Evolutionary conservation across 2,888 invertebrate species (phyloP), one percentile per base, ranked within the genome.

Genomic region (Drosophila diplacantha): DNA sequence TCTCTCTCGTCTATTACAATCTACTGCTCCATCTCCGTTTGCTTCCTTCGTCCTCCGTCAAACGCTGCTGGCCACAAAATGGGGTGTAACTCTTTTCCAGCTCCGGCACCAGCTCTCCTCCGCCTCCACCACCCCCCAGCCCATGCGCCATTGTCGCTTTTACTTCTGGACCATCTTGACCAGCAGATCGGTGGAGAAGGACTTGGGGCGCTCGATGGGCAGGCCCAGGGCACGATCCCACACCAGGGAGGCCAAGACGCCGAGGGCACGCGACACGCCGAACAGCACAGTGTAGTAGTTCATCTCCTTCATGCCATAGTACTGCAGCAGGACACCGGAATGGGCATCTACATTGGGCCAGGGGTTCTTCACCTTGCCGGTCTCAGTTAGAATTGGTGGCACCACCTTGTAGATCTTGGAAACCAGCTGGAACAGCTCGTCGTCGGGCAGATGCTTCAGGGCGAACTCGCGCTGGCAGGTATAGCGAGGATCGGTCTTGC

Each of bases 301-400:
- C 94, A 95, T 95, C 89, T 96, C 96, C 84, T 91, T 95, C 91
- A 96, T 91, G 77, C 94, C 95, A 85, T 93, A 96, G 90, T 95
- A 93, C 90, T 94, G 93, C 57, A 95, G 90, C 53, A 95, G 89
- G 22, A 94, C 95, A 73, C 96, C 96, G 68, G 95, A 95, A 89
- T 96, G 96, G 58, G 96, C 95, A 88, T 96, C 96, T 78, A 96
- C 96, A 89, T 96, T 96, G 73, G 96, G 96, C 95, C 95, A 96
- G 67, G 96, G 96, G 90, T 96, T 96, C 91, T 94, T 93, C 16
- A 95, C 95, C 89, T 96, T 96, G 81, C 96, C 96, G 72, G 93
- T 92, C 85, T 94, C 94, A 75, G 93, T 90, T 43, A 96, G 92
- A 72, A 96, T 91, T 81, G 93, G 93, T 20, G 96, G 96, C 44